Evolutionary conservation across 2,797 vertebrate genomes (phyloP).

Genomic region (Dromococcyx pavoninus): DNA sequence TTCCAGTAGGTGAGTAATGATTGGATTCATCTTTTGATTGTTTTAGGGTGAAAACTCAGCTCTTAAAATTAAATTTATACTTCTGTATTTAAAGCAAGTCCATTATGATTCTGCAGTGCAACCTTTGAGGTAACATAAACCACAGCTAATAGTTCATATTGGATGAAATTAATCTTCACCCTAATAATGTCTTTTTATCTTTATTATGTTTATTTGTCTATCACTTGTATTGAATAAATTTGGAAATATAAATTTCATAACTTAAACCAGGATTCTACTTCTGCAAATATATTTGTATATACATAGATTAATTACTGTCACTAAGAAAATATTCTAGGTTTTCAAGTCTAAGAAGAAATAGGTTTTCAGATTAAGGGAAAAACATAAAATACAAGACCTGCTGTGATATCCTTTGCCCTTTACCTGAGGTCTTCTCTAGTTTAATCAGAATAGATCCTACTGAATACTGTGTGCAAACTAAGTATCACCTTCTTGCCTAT

Average conservation of each 20-base stretch:
- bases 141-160: not conserved
- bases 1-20: not conserved
- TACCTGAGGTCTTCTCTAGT: not conserved
- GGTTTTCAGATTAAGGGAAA: constrained; percentile 27
- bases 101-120: not conserved
- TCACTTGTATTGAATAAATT: not conserved
- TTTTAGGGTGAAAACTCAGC: not conserved
- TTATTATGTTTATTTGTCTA: not conserved
- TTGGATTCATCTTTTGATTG: not conserved
- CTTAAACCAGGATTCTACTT: constrained; percentile 17
- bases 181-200: not conserved
- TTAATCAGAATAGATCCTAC: not conserved
- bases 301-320: constrained; percentile 33
- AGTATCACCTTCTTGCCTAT: not conserved
- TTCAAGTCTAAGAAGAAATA: constrained; percentile 40
- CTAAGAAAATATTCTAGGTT: constrained; percentile 37
- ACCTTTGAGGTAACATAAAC: not conserved
- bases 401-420: constrained; percentile 14
- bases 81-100: not conserved
- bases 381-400: constrained; percentile 36
- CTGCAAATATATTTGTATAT: not conserved
- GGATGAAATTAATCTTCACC: not conserved
- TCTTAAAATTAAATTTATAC: not conserved
- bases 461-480: not conserved
- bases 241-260: not conserved